A percentile compares a stretch with the other conserved stretches of the same genome.
Conservation (phyloP, 1,140 invertebrate genomes). For the Nylanderia fulva region DNA sequence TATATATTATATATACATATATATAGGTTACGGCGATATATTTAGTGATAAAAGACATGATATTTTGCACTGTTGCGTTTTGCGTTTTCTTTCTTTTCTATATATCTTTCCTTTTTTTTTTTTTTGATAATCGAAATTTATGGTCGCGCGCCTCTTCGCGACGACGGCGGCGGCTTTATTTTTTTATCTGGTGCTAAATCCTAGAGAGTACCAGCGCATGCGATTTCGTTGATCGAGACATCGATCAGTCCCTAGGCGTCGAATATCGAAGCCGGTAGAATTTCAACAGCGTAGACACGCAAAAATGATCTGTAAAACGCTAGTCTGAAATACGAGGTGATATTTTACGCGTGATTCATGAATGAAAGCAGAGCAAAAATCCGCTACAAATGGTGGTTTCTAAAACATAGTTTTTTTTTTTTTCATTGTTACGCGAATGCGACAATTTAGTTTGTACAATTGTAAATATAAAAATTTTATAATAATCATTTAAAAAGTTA, state of each 20-base stretch:
- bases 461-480: not conserved
- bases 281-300: constrained; percentile 45
- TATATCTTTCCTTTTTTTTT: not conserved
- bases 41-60: constrained; percentile 64
- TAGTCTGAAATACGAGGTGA: constrained; percentile 33
- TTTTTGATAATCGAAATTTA: constrained; percentile 34
- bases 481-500: not conserved
- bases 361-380: constrained; percentile 24
- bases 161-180: constrained; percentile 48
- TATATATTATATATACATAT: constrained; percentile 70
- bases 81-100: not conserved
- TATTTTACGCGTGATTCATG: constrained; percentile 48
- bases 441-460: not conserved
- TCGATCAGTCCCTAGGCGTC: constrained; percentile 24
- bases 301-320: constrained; percentile 34
- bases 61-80: constrained; percentile 71
- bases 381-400: constrained; percentile 28
- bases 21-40: constrained; percentile 65
- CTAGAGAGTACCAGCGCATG: constrained; percentile 47
- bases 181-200: constrained; percentile 62
- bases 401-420: not conserved
- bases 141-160: constrained; percentile 35
- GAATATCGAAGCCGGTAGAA: constrained; percentile 44
- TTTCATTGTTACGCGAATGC: not conserved
- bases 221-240: constrained; percentile 59